Base-by-base conservation (phyloP, 2,797 vertebrate genomes). In the Emys orbicularis region DNA sequence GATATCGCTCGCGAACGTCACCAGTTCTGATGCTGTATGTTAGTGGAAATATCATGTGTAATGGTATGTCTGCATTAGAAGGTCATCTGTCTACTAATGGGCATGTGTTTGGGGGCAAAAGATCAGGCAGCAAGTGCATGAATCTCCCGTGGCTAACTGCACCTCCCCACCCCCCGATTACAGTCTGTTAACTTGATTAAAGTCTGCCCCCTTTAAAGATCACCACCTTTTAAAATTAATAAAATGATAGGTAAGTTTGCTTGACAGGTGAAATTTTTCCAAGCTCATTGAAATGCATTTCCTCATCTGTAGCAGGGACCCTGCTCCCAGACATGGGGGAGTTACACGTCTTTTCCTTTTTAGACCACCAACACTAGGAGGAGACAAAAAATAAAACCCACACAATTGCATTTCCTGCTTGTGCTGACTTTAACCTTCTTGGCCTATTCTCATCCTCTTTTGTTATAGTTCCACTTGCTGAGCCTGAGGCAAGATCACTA, bases 51-150 rank as follows among this genome's bases (percentile, higher is more conserved):
- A 76, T 16, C 9, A 1, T 3, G 13, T 52, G 68, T 79, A 79
- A 41, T 37, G 77, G 47, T 0, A 0, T 4, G 29, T 1, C 92
- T 87, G 79, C 53, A 65, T 81, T 74, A 37, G 87, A 88, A 86
- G 47, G 47, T 2, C 0, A 0, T 0, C 19, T 41, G 68, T 25
- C 74, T 49, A 31, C 23, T 7, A 49, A 47, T 29, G 44, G 44
- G 44, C 27, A 77, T 29, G 25, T 47, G 41, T 77, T 41, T 77
- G 74, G 7, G 15, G 25, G 25, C 8, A 49, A 77, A 47, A 49
- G 74, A 47, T 18, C 44, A 77, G 74, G 44, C 12, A 77, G 27
- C 5, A 47, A 31, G 21, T 72, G 27, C 7, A 49, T 11, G 2
- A 19, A 53, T 12, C 2, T 3, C 89, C 12, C 7, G 4, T 31